A percentile compares a stretch with the other conserved stretches of the same genome.
Evolutionary conservation across 2,888 invertebrate species (phyloP).

Genomic region (Tetranychus truncatus): DNA sequence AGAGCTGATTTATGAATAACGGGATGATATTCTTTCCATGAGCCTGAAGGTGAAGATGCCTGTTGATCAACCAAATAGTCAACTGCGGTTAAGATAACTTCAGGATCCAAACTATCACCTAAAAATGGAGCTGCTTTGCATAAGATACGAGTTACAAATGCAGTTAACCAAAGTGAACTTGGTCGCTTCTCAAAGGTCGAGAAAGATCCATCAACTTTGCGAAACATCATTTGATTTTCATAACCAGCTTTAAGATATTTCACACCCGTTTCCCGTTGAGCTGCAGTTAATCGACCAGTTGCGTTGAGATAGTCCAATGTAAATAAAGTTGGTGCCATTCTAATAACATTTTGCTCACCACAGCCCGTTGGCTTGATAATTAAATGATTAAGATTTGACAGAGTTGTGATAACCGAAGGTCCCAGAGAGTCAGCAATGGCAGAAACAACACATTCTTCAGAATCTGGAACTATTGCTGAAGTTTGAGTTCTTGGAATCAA

Average conservation of each 20-base stretch:
- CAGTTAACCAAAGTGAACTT: slow-evolving; percentile 27
- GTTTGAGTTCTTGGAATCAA: slow-evolving; percentile 18
- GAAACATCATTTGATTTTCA: slow-evolving; percentile 22
- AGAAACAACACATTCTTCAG: slow-evolving; percentile 23
- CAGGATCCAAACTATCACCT: slow-evolving; percentile 21
- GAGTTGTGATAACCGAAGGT: slow-evolving; percentile 23
- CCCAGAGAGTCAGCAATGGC: slow-evolving; percentile 25
- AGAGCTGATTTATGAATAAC: slow-evolving; percentile 26
- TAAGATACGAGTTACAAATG: slow-evolving; percentile 27
- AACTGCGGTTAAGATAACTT: slow-evolving; percentile 24
- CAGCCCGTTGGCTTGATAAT: slow-evolving; percentile 26
- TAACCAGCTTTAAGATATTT: slow-evolving; percentile 24
- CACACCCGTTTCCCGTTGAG: slow-evolving; percentile 22
- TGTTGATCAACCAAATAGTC: slow-evolving; percentile 24
- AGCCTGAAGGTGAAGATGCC: slow-evolving; percentile 22
- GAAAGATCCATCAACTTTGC: slow-evolving; percentile 26
- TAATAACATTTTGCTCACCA: slow-evolving; percentile 28
- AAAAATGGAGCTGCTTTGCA: slow-evolving; percentile 25
- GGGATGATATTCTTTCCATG: slow-evolving; percentile 24
- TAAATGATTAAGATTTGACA: slow-evolving; percentile 23
- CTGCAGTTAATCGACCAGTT: slow-evolving; percentile 22
- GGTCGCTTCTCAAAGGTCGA: slow-evolving; percentile 22
- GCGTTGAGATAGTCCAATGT: slow-evolving; percentile 24
- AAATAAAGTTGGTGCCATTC: slow-evolving; percentile 26
- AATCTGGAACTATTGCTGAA: slow-evolving; percentile 23